Conservation (phyloP, 2,888 invertebrate species). For the Euzophera pinguis region DNA sequence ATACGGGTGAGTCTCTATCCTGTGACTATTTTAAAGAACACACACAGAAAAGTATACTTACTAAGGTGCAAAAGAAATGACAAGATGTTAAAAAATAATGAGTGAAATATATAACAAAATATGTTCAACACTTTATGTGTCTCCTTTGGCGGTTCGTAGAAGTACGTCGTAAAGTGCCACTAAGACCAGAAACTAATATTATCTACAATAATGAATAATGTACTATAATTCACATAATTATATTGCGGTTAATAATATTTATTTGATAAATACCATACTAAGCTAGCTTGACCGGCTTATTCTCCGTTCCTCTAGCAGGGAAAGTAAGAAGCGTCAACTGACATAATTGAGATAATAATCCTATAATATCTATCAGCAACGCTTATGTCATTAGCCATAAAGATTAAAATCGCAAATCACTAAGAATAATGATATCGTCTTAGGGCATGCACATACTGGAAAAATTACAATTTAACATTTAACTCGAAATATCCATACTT, state of each 20-base stretch:
- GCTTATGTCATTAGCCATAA: slow-evolving; percentile 5
- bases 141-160: too few species aligned
- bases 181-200: too few species aligned
- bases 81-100: too few species aligned
- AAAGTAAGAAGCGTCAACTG: slow-evolving; percentile 14
- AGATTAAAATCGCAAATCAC: slow-evolving; percentile 9
- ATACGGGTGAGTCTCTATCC: too few species aligned
- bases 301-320: not conserved
- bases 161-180: too few species aligned
- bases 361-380: not conserved
- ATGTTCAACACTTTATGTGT: too few species aligned
- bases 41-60: too few species aligned
- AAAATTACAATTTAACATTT: too few species aligned
- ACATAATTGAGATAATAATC: slow-evolving; percentile 12
- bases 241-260: slow-evolving; percentile 4
- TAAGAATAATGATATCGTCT: not conserved
- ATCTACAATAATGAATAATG: not conserved
- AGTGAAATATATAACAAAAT: too few species aligned
- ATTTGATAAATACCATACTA: not conserved
- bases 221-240: not conserved
- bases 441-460: not conserved
- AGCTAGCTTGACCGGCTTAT: not conserved
- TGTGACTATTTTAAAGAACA: too few species aligned
- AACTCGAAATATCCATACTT: too few species aligned
- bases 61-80: too few species aligned